phyloP scores from a whole-genome alignment of 2,888 invertebrate species.

The Cremastinae sp. region DNA sequence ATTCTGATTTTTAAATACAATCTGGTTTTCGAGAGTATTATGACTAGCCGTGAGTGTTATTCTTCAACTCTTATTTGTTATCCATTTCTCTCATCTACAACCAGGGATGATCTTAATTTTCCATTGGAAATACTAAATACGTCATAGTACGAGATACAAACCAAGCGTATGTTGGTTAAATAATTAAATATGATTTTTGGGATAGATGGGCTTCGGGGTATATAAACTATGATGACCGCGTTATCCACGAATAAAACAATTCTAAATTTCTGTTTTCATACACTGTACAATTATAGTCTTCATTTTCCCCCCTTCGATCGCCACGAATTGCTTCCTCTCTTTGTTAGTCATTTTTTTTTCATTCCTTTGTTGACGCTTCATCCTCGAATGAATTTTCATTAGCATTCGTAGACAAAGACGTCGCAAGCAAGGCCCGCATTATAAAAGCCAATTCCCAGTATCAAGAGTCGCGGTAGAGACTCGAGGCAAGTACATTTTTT shows the following conservation, averaged over 20 bases:
- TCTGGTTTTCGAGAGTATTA: conserved; percentile 73
- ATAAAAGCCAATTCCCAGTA: conserved; percentile 47
- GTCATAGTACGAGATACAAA: conserved; percentile 58
- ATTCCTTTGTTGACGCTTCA: not conserved
- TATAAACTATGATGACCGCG: conserved; percentile 58
- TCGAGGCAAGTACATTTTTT: too few relatives aligned
- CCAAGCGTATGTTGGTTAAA: conserved; percentile 56
- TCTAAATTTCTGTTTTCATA: conserved; percentile 70
- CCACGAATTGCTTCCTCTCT: conserved; percentile 1
- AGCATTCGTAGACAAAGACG: conserved; percentile 22
- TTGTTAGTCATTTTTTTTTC: conserved; percentile 10
- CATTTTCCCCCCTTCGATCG: conserved; percentile 53
- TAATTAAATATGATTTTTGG: conserved; percentile 54
- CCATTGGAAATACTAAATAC: conserved; percentile 58
- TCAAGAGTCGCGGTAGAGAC: too few relatives aligned
- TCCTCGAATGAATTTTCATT: not conserved
- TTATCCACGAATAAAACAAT: conserved; percentile 56
- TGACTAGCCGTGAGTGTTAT: conserved; percentile 72
- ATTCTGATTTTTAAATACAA: conserved; percentile 77
- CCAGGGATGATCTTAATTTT: conserved; percentile 65
- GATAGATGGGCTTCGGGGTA: conserved; percentile 30
- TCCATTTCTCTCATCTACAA: conserved; percentile 59
- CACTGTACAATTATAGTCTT: conserved; percentile 74
- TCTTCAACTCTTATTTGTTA: conserved; percentile 57
- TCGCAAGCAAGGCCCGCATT: conserved; percentile 42